Evolutionary conservation across 2,113 vertebrate genomes (phyloP).

Genomic region (Peromyscus maniculatus): DNA sequence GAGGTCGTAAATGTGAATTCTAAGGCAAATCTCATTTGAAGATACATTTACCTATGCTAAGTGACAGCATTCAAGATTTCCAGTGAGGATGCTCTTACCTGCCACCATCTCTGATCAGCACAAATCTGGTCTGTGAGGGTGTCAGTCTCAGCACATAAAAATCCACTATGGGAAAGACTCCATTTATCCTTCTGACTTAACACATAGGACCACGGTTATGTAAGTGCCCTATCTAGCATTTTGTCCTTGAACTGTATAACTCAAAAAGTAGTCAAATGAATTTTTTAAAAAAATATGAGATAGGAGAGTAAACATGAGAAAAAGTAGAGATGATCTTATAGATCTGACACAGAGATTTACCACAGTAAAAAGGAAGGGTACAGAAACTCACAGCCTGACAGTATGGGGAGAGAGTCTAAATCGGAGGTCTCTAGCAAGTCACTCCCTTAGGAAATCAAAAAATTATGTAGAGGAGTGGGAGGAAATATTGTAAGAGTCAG

Average conservation of each 20-base stretch:
- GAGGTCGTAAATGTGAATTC: neutral
- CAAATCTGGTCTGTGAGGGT: neutral
- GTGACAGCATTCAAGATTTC: neutral
- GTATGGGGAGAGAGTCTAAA: neutral
- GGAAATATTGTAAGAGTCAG: neutral
- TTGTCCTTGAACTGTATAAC: neutral
- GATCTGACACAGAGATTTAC: neutral
- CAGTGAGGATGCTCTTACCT: neutral
- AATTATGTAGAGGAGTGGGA: neutral
- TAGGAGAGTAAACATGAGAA: neutral
- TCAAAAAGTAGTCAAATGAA: neutral
- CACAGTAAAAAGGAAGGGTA: neutral
- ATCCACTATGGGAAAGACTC: neutral
- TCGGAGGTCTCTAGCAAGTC: neutral
- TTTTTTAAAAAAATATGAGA: neutral
- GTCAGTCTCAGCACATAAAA: neutral
- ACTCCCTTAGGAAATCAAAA: neutral
- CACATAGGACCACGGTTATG: fast-evolving
- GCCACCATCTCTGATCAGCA: neutral
- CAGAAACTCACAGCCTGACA: neutral
- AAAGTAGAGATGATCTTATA: neutral
- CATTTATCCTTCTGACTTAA: fast-evolving
- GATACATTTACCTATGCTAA: neutral
- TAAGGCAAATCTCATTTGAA: neutral
- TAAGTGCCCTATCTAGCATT: neutral